Evolutionary conservation across 2,888 invertebrate species (phyloP).

Genomic region (Lepidocyrtinus sp.): DNA sequence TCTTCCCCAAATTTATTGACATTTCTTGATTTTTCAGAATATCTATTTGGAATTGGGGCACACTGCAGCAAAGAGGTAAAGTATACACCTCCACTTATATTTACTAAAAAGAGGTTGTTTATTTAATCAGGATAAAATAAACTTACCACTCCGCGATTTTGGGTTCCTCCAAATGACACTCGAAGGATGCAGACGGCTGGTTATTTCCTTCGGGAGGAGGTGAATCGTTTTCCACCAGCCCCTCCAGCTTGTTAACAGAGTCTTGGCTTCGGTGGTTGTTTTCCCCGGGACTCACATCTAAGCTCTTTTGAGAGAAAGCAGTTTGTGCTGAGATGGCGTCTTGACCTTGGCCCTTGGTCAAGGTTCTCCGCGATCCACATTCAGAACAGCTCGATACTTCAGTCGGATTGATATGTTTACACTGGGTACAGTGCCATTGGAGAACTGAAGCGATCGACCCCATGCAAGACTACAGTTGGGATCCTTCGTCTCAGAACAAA

Average conservation of each 20-base stretch:
- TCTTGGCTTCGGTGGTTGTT: neutral
- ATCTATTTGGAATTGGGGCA: too few relatives aligned
- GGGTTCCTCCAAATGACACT: slow-evolving; percentile 68
- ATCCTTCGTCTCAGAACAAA: too few relatives aligned
- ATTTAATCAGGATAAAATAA: too few relatives aligned
- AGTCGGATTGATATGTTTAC: slow-evolving; percentile 90
- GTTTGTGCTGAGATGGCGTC: neutral
- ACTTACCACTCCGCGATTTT: slow-evolving; percentile 68
- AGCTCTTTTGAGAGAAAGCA: slow-evolving; percentile 36
- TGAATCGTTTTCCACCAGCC: neutral
- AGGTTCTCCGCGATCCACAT: slow-evolving; percentile 76
- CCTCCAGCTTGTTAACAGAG: slow-evolving; percentile 8
- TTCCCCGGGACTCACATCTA: slow-evolving; percentile 31
- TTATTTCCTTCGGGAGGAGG: slow-evolving; percentile 27
- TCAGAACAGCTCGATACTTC: slow-evolving; percentile 87
- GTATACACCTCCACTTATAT: too few relatives aligned
- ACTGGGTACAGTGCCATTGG: slow-evolving; percentile 92
- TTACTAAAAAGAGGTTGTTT: too few relatives aligned
- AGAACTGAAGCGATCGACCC: slow-evolving; percentile 94
- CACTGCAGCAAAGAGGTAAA: too few relatives aligned
- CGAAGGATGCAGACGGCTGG: slow-evolving; percentile 67
- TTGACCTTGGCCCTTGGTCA: slow-evolving; percentile 28
- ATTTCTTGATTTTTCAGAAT: too few relatives aligned
- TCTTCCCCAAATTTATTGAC: too few relatives aligned
- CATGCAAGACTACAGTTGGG: slow-evolving; percentile 79